Percentiles rank a stretch among this genome's conserved stretches.
Conservation (phyloP, 2,113 vertebrate genomes). For the Pelecanus crispus region DNA sequence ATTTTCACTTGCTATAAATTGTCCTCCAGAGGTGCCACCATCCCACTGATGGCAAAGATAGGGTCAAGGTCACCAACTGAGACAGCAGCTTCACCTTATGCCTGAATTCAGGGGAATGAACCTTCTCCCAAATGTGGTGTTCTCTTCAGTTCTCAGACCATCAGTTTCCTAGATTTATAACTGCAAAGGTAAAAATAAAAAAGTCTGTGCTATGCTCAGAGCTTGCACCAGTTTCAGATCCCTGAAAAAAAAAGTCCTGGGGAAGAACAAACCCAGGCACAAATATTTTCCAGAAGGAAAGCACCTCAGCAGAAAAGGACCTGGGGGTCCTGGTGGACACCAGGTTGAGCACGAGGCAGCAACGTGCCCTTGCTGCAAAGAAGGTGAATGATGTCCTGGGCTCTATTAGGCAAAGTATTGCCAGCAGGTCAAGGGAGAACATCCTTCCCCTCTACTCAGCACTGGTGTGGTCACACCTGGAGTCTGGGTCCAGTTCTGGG, state of each 20-base stretch:
- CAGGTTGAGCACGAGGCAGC: background rate
- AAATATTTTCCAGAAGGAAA: background rate
- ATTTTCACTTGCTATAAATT: background rate
- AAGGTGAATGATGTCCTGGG: fast-evolving
- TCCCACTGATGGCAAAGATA: background rate
- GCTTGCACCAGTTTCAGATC: background rate
- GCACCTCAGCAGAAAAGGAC: background rate
- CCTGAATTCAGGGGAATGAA: background rate
- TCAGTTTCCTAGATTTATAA: background rate
- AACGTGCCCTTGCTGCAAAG: background rate
- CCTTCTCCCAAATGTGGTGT: background rate
- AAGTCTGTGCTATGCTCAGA: background rate
- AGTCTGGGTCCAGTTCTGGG: background rate
- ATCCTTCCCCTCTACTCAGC: background rate
- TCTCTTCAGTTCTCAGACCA: background rate
- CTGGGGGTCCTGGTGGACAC: background rate
- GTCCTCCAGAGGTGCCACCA: background rate
- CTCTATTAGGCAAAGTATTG: background rate
- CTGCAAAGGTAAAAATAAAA: background rate
- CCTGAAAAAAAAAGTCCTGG: background rate
- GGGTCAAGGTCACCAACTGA: background rate
- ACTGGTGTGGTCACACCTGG: background rate
- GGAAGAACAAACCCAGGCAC: background rate
- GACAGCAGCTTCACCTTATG: background rate
- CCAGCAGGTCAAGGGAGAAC: background rate